Evolutionary conservation across 2,113 vertebrate species (phyloP).

Genomic region (Rhipidura dahli): DNA sequence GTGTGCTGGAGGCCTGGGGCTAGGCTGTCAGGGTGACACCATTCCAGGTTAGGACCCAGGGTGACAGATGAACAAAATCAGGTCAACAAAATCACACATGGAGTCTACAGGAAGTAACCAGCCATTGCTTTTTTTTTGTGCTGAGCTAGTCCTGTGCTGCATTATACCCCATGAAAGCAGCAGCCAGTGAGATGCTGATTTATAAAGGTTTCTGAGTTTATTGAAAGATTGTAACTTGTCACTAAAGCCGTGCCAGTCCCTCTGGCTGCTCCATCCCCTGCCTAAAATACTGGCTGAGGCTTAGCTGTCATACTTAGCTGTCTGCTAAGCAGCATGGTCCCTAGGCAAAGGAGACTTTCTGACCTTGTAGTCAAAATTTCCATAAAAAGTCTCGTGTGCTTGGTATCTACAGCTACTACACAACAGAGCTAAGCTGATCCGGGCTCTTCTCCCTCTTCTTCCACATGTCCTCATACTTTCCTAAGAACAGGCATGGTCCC

Average conservation of each 20-base stretch:
- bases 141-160: neutral
- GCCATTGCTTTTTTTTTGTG: neutral
- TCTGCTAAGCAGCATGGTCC: neutral
- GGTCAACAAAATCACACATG: neutral
- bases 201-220: slow-evolving; percentile 52
- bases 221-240: slow-evolving; percentile 35
- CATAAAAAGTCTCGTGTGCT: neutral
- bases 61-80: neutral
- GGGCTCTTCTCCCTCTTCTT: neutral
- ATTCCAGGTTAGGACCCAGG: neutral
- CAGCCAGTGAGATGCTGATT: slow-evolving; percentile 12
- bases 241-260: neutral
- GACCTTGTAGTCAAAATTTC: neutral
- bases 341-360: neutral
- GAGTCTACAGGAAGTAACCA: neutral
- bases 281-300: neutral
- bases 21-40: neutral
- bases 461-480: neutral
- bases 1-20: neutral
- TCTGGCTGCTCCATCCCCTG: neutral
- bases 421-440: neutral
- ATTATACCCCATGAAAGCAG: neutral
- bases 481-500: neutral
- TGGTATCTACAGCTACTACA: neutral
- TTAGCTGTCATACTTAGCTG: neutral